phyloP scores from a whole-genome alignment of 2,888 invertebrate genomes.

The Therioaphis trifolii region DNA sequence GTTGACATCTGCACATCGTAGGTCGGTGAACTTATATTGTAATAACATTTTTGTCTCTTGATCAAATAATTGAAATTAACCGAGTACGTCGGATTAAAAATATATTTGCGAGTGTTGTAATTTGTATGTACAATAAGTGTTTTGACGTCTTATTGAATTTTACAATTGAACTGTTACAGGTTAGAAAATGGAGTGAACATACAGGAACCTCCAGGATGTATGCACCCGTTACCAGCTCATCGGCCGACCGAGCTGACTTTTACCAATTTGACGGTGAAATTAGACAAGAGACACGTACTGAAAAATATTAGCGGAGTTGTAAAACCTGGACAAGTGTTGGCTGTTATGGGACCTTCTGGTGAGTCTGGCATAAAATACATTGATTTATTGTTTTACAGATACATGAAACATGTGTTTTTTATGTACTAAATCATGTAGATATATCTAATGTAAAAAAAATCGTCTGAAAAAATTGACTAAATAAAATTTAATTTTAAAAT shows the following conservation, averaged over 20 bases:
- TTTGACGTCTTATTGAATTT: too few species aligned
- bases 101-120: neutral
- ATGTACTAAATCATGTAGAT: too few species aligned
- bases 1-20: conserved; percentile 44
- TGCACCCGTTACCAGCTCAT: conserved; percentile 64
- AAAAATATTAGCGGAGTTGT: conserved; percentile 80
- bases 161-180: conserved; percentile 7
- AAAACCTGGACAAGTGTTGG: conserved; percentile 81
- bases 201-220: conserved; percentile 55
- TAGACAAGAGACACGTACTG: conserved; percentile 74
- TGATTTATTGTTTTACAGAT: too few species aligned
- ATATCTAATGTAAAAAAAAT: too few species aligned
- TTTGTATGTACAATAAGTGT: neutral
- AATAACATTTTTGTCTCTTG: conserved; percentile 34
- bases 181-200: conserved; percentile 49
- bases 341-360: conserved; percentile 86
- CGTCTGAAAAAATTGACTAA: too few species aligned
- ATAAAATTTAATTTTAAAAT: too few species aligned
- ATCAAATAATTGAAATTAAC: conserved; percentile 42
- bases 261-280: conserved; percentile 74
- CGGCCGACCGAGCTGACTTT: conserved; percentile 77
- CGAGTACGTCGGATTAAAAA: neutral
- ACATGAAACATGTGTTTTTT: too few species aligned
- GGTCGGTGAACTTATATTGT: conserved; percentile 53
- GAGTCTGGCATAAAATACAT: conserved; percentile 65